Evolutionary conservation across 2,797 vertebrate genomes (phyloP), one percentile per base, ranked within the genome.

Genomic region (Botia kubotai): DNA sequence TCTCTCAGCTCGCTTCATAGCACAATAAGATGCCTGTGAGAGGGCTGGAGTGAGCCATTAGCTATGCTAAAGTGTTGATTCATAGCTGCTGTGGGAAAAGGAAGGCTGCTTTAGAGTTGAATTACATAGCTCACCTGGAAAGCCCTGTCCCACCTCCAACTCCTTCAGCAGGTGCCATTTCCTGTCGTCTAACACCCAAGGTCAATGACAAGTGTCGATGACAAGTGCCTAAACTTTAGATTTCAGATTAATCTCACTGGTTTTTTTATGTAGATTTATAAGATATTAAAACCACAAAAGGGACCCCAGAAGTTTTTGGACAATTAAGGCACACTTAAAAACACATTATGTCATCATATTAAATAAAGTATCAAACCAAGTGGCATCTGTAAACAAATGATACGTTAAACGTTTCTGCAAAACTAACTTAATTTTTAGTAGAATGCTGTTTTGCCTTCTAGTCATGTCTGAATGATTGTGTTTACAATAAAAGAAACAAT

Each of bases 61-160:
- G 90, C 91, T 93, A 90, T 90, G 91, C 86, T 89, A 87, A 91
- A 92, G 90, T 89, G 91, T 91, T 89, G 87, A 91, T 93, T 91
- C 89, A 89, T 89, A 90, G 91, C 90, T 91, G 90, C 91, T 93
- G 93, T 93, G 92, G 94, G 93, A 93, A 93, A 93, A 93, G 91
- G 87, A 90, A 92, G 89, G 81, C 86, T 89, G 89, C 86, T 89
- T 83, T 70, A 86, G 92, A 84, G 86, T 93, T 87, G 85, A 90
- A 91, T 93, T 94, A 91, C 93, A 83, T 66, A 87, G 82, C 77
- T 86, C 87, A 84, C 88, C 90, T 85, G 85, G 89, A 85, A 58
- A 87, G 87, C 85, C 90, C 85, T 53, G 19, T 70, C 71, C 84
- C 55, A 77, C 71, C 68, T 52, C 77, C 2, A 48, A 70, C 62